Percentiles rank a stretch among this genome's conserved stretches.
phyloP scores from a whole-genome alignment of 2,888 invertebrate species.

The Trachelus troglodyta region DNA sequence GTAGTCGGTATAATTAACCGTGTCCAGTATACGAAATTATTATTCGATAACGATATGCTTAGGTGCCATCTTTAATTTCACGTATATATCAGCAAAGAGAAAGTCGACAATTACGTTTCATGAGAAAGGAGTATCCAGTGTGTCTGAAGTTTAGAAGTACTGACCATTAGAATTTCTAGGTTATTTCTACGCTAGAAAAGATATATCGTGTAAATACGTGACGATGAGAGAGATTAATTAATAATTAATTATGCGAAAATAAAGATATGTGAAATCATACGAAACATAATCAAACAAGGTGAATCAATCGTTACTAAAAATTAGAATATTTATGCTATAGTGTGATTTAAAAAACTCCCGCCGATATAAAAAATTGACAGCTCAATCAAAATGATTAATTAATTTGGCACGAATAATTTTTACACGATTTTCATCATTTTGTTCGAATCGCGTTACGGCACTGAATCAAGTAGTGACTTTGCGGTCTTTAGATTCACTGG shows the following conservation, averaged over 20 bases:
- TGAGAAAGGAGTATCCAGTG: background rate
- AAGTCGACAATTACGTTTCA: background rate
- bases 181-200: too few relatives aligned
- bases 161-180: background rate
- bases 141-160: background rate
- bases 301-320: too few relatives aligned
- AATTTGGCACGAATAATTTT: background rate
- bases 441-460: background rate
- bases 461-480: background rate
- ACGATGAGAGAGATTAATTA: too few relatives aligned
- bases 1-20: conserved; percentile 26
- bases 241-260: too few relatives aligned
- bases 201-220: too few relatives aligned
- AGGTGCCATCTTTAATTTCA: background rate
- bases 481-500: background rate
- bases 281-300: too few relatives aligned
- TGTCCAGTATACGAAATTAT: background rate
- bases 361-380: background rate
- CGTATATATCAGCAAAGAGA: background rate
- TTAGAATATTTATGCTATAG: too few relatives aligned
- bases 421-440: background rate
- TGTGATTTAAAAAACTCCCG: background rate
- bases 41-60: background rate
- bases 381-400: background rate
- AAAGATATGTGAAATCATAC: too few relatives aligned